phyloP scores from a whole-genome alignment of 2,113 vertebrate genomes.

The Tachuris rubrigastra region DNA sequence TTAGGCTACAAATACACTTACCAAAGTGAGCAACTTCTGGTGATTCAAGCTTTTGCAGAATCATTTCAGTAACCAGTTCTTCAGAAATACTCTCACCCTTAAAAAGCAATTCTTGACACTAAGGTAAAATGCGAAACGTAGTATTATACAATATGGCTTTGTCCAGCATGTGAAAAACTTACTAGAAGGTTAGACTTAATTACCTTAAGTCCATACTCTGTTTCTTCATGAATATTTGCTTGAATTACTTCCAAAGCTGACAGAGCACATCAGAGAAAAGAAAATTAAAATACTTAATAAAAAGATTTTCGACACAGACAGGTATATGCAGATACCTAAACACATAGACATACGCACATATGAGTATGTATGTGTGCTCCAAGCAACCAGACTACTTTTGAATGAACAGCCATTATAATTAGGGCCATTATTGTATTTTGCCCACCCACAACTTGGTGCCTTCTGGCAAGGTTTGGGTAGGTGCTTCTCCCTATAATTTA shows the following conservation, averaged over 20 bases:
- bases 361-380: background rate
- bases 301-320: background rate
- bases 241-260: slow-evolving; percentile 85
- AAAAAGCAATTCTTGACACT: slow-evolving; percentile 80
- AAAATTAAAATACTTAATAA: background rate
- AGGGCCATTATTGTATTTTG: background rate
- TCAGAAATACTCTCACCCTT: slow-evolving; percentile 83
- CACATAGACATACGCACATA: background rate
- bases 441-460: background rate
- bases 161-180: background rate
- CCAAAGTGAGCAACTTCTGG: slow-evolving; percentile 88
- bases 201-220: slow-evolving; percentile 82
- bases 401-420: background rate
- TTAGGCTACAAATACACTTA: slow-evolving; percentile 58
- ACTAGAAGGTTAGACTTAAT: slow-evolving; percentile 9
- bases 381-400: background rate
- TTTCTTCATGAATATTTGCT: slow-evolving; percentile 73
- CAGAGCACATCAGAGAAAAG: slow-evolving; percentile 16
- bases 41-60: slow-evolving; percentile 82
- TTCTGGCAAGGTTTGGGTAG: background rate
- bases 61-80: slow-evolving; percentile 80
- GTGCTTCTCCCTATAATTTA: background rate
- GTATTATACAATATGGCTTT: background rate
- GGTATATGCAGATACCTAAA: background rate
- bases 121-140: slow-evolving; percentile 2